Evolutionary conservation across 2,113 vertebrate genomes (phyloP), one percentile per base, ranked within the genome.

Genomic region (Glaucidium brasilianum): DNA sequence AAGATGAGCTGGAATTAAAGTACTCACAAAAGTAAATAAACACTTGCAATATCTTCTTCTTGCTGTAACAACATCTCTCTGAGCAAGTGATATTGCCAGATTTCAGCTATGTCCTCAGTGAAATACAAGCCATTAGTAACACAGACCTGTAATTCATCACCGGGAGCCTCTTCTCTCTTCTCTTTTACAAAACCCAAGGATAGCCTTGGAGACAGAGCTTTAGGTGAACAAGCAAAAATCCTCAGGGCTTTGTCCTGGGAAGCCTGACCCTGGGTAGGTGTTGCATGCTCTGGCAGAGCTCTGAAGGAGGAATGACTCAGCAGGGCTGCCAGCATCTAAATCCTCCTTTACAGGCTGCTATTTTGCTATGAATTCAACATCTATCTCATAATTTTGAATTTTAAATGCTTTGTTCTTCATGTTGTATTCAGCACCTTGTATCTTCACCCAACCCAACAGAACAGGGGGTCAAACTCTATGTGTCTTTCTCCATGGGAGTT

Each of bases 401-500:
- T 18, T 27, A 55, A 73, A 37, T 26, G 23, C 35, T 45, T 18
- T 6, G 27, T 35, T 73, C 45, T 55, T 34, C 39, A 14, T 5
- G 19, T 60, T 32, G 37, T 7, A 8, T 37, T 85, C 32, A 18
- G 72, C n/a, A 59, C 17, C 11, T 35, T 58, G 9, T 30, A 23
- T 17, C 49, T 55, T 50, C 41, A 47, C 50, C 7, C 17, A 66
- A 30, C 18, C 26, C 73, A 93, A 29, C 7, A 37, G n/a, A 60
- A 64, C 1, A 0, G n/a, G 43, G 27, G 16, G 43, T 7, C 41
- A 34, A 58, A 50, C 20, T 43, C 66, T 41, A 21, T 2, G 0
- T 27, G 16, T 35, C 41, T 56, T 62, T 55, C 81, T 75, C 23
- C 29, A 12, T 2, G 29, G 35, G 17, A 52, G 14, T 4, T 67